phyloP scores from a whole-genome alignment of 2,113 vertebrate species.

The Myxocyprinus asiaticus region DNA sequence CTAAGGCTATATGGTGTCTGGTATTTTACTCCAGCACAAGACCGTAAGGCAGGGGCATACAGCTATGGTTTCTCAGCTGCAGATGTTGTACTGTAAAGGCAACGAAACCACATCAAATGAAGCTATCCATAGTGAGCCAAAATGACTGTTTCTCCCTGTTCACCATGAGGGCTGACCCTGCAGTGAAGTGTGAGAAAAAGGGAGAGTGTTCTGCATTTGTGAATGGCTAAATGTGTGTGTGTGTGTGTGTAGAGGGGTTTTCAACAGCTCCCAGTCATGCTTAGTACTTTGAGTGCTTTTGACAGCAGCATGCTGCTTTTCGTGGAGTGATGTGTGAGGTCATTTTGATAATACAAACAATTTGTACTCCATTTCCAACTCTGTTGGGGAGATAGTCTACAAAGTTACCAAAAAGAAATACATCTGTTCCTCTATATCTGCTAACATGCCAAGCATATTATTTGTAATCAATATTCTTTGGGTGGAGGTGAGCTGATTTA shows the following conservation, averaged over 20 bases:
- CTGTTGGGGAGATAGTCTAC: neutral
- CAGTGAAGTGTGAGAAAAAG: neutral
- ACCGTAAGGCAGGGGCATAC: neutral
- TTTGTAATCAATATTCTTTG: too few species aligned
- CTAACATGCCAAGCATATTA: neutral
- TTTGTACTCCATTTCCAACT: neutral
- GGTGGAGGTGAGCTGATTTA: neutral
- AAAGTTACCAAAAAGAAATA: neutral
- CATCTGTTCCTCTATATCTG: neutral
- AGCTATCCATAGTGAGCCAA: conserved; percentile 5
- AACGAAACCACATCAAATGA: conserved; percentile 27
- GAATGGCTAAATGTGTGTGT: conserved; percentile 14
- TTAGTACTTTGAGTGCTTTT: neutral
- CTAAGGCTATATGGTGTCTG: neutral
- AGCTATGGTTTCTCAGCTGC: neutral
- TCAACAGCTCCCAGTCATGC: neutral
- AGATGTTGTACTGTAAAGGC: neutral
- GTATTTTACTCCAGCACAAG: neutral
- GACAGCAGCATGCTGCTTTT: neutral
- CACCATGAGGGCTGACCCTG: conserved; percentile 13
- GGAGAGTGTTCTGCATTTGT: neutral
- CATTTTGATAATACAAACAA: neutral
- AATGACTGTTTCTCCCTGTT: conserved; percentile 13
- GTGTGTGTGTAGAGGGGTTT: neutral
- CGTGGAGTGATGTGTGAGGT: neutral